Percentiles rank a stretch among this genome's conserved stretches.
These are phyloP conservation scores for Leucophenga varia DNA, from an alignment of 1,140 invertebrate genomes.

Conservation along the genomic window DNA sequence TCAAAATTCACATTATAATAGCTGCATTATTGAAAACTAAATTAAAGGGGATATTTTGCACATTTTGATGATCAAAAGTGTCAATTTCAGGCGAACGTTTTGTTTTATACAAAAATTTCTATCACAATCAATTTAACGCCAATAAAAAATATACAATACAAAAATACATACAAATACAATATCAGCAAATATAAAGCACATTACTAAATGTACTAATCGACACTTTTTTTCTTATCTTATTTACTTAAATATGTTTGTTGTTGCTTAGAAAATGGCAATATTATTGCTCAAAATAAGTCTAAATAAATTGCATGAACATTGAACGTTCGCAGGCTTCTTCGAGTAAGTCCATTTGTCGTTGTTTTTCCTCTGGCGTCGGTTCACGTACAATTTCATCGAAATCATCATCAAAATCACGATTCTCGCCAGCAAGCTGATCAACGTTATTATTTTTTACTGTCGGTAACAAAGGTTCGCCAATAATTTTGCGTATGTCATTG, in stretches of 20 bases:
- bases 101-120: too few relatives aligned
- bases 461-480: conserved; percentile 62
- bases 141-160: too few relatives aligned
- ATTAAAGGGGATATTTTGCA: too few relatives aligned
- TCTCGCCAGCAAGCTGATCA: conserved; percentile 28
- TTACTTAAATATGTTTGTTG: too few relatives aligned
- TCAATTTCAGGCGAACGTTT: too few relatives aligned
- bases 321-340: conserved; percentile 51
- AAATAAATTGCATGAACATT: conserved; percentile 36
- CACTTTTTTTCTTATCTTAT: too few relatives aligned
- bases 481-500: conserved; percentile 67
- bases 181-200: conserved; percentile 15
- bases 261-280: too few relatives aligned
- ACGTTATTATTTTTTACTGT: conserved; percentile 17
- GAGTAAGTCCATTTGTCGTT: conserved; percentile 31
- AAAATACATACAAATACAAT: too few relatives aligned
- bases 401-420: conserved; percentile 41
- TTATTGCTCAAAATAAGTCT: conserved; percentile 24
- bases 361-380: conserved; percentile 39
- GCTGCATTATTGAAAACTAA: too few relatives aligned
- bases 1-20: too few relatives aligned
- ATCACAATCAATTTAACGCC: too few relatives aligned
- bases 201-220: conserved; percentile 31
- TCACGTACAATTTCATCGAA: conserved; percentile 44
- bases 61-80: too few relatives aligned